Base-by-base conservation (phyloP, 2,113 vertebrate species). In the Ceyx cyanopectus region DNA sequence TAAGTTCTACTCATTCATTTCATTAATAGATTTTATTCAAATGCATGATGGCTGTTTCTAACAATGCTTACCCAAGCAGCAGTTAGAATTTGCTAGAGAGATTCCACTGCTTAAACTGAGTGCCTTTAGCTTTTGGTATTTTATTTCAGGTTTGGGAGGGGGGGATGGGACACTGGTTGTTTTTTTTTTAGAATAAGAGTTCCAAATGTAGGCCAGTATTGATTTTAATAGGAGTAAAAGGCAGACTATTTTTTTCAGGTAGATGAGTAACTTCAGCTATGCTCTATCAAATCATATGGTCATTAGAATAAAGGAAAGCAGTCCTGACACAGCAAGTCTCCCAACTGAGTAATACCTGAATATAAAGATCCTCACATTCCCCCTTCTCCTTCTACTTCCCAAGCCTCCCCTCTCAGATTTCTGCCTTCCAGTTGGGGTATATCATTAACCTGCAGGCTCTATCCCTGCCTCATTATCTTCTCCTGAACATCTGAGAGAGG, bases 391-490 rank as follows among this genome's bases (percentile, higher is more conserved):
- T 37, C 54, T 62, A 50, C 62, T 79, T 93, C 67, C 84, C 27
- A 51, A 48, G 50, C 41, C 81, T 89, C 65, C 76, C 37, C 40
- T 76, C 62, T 84, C 69, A 75, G 65, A 86, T 81, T 90, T 65
- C 58, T 84, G 62, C 45, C 70, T 81, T 93, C 77, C 78, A 91
- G 41, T 89, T 91, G 77, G 69, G 88, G 43, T 87, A 87, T 54
- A 67, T 94, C 89, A 92, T 94, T 96, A 93, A 93, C 75, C 89
- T 83, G 70, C 70, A 80, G 69, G 61, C 41, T 91, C 81, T 62
- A 10, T 76, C 75, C 51, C 32, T 77, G 67, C 60, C 91, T 93
- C 81, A 92, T 92, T 93, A 91, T 93, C 84, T 92, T 77, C 61
- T 81, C 32, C 53, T 51, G 69, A 92, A 83, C 67, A 92, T 88